Base-by-base conservation (phyloP, 2,888 invertebrate species). In the Protophormia terraenovae region DNA sequence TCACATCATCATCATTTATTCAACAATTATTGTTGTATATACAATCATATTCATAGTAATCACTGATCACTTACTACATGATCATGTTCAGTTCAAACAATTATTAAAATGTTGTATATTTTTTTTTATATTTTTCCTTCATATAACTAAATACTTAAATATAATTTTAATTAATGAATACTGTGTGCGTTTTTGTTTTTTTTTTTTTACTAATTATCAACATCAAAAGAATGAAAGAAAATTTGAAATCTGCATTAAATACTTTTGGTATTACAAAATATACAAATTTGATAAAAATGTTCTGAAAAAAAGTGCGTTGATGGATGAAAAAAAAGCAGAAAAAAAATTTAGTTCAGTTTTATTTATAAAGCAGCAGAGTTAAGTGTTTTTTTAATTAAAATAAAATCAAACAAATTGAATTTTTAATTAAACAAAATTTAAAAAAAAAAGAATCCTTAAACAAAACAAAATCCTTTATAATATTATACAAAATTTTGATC, bases 221-320 rank as follows among this genome's bases (percentile, higher is more conserved):
- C 82, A 82, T 82, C 82, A 82, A 82, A 82, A n/a, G 67, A 62
- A 29, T 67, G n/a, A 35, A n/a, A 22, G 6, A 29, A 29, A 29
- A 62, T 45, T 45, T 32, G 5, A 79, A 41, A 64, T 79, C 19
- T 71, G 71, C 62, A 71, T 32, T 71, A n/a, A 38, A 16, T 41
- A 22, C 7, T 41, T 29, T 73, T 67, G 29, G n/a, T 22, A 24
- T 41, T 64, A 53, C 27, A 50, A 62, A 53, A 69, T 50, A 58
- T 14, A 27, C 35, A 62, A 62, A 60, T 29, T 29, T 55, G 29
- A 29, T 66, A 16, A 58, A 77, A 67, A 22, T 55, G n/a, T 8
- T 22, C 8, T 16, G 24, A 32, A 1, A 41, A 66, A 66, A 55
- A 41, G 27, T 22, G 19, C 35, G 41, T 47, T 67, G 53, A 2